Base-by-base conservation (phyloP, 2,888 invertebrate genomes). In the Luffia ferchaultella region DNA sequence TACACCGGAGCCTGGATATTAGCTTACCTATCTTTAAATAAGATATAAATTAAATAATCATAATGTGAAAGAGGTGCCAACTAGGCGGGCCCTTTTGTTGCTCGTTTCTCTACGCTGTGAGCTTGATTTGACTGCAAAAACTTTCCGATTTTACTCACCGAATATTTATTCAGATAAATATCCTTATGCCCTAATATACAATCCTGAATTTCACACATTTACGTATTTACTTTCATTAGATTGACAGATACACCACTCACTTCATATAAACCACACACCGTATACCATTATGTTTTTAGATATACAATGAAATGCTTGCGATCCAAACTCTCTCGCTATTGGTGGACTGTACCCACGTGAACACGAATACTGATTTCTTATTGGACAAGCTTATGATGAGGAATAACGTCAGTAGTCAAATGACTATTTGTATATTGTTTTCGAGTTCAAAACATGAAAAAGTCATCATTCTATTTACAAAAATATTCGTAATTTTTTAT, bases 171-270 rank as follows among this genome's bases (percentile, higher is more conserved):
- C 62, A 78, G 69, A 75, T 86, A 86, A 76, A 87, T 87, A 85
- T 88, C 86, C 82, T 86, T 86, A 80, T 87, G 89, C 85, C 88
- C 85, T 70, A 85, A 74, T 62, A 87, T 86, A 85, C 86, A 89
- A 85, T 88, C 89, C 86, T 87, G 86, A 79, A 90, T 85, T 86
- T 90, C 87, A 82, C 87, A 88, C 88, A 88, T 89, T 78, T 85
- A 84, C 75, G 79, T 69, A 72, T 73, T 74, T 78, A 78, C 68
- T 67, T 68, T 74, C 78, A 79, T 78, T 67, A 76, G 68, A 78
- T 76, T 79, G 78, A 76, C 78, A 82, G 74, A 77, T 76, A 78
- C 76, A 80, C 82, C 80, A 80, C 79, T 79, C 83, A 79, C 80
- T 80, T 73, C 74, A 73, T 69, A 79, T 67, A 73, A 78, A 75